Base-by-base conservation (phyloP, 2,888 invertebrate species). In the Magallana nippona region DNA sequence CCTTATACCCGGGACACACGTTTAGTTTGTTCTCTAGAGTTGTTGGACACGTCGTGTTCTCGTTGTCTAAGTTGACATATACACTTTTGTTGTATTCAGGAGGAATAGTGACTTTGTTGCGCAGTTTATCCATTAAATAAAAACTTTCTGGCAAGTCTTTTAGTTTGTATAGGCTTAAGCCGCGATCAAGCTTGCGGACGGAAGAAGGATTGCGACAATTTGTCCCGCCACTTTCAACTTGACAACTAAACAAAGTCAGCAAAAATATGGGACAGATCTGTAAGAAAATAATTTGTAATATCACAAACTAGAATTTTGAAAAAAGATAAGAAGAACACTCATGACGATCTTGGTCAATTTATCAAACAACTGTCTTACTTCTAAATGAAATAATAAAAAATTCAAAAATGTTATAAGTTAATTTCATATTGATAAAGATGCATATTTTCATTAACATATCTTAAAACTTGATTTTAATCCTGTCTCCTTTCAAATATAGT, bases 1-100 rank as follows among this genome's bases (percentile, higher is more conserved):
- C 60, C 27, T 19, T 60, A 55, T n/a, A 81, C 1, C 27, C 22
- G 17, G 81, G 81, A 81, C 81, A 81, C 13, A 81, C 55, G 22
- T 79, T 22, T 22, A 56, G 19, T 1, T 15, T 17, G 3, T 55
- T 15, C n/a, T 10, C 10, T 5, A 56, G 57, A 11, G n/a, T 11
- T 79, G 1, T 15, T 1, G 71, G 71, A 27, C 71, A 71, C 15
- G 11, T 32, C 32, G 71, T 27, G 71, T 27, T 71, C 11, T 71
- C 71, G 1, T 79, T 79, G 5, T 79, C 79, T 55, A 79, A n/a
- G 3, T 79, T 79, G 55, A 79, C 55, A 44, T 79, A 55, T 2
- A 79, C 22, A n/a, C 55, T 79, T 17, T 79, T 19, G 13, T 27
- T 71, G 22, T 27, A 71, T 71, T 71, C 13, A 11, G 15, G 2